Evolutionary conservation across 2,113 vertebrate genomes (phyloP).

Genomic region (Grus americana): DNA sequence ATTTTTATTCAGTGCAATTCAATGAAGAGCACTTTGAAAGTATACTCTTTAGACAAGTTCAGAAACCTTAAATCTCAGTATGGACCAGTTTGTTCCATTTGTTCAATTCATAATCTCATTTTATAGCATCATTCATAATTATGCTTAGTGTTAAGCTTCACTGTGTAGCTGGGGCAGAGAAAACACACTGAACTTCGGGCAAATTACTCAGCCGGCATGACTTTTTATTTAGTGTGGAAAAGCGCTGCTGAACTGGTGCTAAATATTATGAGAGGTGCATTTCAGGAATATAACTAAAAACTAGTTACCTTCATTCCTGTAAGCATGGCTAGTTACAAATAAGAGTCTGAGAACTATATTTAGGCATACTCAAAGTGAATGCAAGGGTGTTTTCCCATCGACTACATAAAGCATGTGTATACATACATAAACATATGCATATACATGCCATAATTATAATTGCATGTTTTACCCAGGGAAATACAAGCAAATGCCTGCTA

Average conservation of each 20-base stretch:
- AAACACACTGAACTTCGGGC: background rate
- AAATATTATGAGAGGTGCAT: background rate
- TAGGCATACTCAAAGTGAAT: background rate
- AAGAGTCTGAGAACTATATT: background rate
- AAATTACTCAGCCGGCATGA: rapidly evolving
- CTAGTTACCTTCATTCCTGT: background rate
- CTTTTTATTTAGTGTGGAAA: background rate
- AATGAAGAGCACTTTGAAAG: background rate
- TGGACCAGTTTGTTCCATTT: background rate
- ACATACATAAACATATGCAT: background rate
- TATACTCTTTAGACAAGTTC: background rate
- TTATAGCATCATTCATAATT: background rate
- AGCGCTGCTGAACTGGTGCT: background rate
- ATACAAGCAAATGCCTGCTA: background rate
- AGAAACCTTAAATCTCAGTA: background rate
- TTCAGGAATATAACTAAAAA: background rate
- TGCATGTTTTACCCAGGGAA: background rate
- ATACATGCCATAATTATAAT: background rate
- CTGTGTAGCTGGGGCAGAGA: background rate
- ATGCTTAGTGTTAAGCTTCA: background rate
- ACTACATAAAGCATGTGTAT: background rate
- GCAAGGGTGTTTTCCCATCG: background rate
- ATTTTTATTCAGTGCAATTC: background rate
- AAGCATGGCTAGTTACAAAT: background rate
- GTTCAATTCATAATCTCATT: background rate